These are phyloP conservation scores for Centruroides sculpturatus DNA, from an alignment of 1,140 invertebrate genomes.

Conservation along the genomic window DNA sequence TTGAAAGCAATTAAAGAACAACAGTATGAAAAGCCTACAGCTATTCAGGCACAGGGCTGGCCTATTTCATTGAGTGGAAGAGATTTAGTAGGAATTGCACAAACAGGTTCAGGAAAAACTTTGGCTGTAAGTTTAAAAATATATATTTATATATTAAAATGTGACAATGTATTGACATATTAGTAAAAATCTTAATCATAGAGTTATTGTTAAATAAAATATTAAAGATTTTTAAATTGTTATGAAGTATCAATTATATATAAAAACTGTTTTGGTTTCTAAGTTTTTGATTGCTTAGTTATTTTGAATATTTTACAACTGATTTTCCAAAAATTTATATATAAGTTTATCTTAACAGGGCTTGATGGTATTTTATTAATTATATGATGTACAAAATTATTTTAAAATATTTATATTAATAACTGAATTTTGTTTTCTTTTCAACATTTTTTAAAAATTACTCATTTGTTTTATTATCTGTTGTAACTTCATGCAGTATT, in stretches of 20 bases:
- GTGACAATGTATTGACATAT: neutral
- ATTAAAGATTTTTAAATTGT: neutral
- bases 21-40: conserved; percentile 40
- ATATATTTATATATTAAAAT: neutral
- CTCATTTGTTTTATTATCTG: too few species aligned
- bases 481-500: too few species aligned
- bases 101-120: conserved; percentile 82
- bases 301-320: too few species aligned
- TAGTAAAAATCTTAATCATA: neutral
- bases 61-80: conserved; percentile 81
- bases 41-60: conserved; percentile 78
- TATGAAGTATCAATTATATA: neutral
- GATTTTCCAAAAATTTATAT: too few species aligned
- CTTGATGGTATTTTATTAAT: too few species aligned
- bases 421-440: too few species aligned
- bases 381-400: too few species aligned
- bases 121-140: conserved; percentile 34
- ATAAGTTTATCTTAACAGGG: too few species aligned
- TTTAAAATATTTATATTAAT: too few species aligned
- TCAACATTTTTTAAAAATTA: too few species aligned
- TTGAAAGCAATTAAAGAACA: conserved; percentile 12
- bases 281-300: too few species aligned
- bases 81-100: conserved; percentile 84
- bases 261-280: neutral
- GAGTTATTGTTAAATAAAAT: neutral